Percentiles rank a stretch among this genome's conserved stretches.
phyloP scores from a whole-genome alignment of 2,113 vertebrate species.

The Sinocyclocheilus maitianheensis region DNA sequence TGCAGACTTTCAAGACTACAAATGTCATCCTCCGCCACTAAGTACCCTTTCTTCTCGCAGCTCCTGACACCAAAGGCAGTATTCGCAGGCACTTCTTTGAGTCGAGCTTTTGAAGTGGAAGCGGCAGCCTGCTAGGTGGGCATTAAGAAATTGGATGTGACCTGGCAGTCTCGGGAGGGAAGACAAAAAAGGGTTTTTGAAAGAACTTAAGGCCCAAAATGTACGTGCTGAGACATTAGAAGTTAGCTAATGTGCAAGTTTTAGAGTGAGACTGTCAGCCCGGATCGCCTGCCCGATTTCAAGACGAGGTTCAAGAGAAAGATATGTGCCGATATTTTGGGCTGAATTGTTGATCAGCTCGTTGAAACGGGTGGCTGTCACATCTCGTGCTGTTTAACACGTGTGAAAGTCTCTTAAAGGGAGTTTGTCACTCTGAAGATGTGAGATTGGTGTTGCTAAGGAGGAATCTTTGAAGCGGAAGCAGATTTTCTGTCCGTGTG shows the following conservation, averaged over 20 bases:
- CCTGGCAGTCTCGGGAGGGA: conserved; percentile 34
- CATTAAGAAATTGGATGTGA: conserved; percentile 32
- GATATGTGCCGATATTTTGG: neutral
- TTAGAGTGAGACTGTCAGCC: conserved; percentile 2
- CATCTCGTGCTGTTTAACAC: neutral
- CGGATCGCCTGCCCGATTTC: neutral
- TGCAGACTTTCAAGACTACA: neutral
- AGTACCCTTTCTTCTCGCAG: neutral
- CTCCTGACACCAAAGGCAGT: neutral
- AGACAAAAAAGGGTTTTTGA: conserved; percentile 7
- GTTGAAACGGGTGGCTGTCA: neutral
- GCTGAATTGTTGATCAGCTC: neutral
- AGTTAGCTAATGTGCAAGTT: conserved; percentile 15
- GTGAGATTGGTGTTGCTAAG: conserved; percentile 47
- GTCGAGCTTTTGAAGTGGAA: conserved; percentile 23
- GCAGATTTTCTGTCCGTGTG: conserved; percentile 21
- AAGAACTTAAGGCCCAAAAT: conserved; percentile 3
- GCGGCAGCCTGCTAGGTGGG: conserved; percentile 24
- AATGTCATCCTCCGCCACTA: conserved; percentile 22
- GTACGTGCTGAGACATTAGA: conserved; percentile 7
- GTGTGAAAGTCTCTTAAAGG: neutral
- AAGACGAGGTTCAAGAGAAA: neutral
- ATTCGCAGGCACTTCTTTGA: conserved; percentile 13
- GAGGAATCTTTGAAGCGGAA: conserved; percentile 49
- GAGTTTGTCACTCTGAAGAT: conserved; percentile 7